Percentiles rank a stretch among this genome's conserved stretches.
Evolutionary conservation across 2,888 invertebrate species (phyloP).

Genomic region (Invenusta paracnida): DNA sequence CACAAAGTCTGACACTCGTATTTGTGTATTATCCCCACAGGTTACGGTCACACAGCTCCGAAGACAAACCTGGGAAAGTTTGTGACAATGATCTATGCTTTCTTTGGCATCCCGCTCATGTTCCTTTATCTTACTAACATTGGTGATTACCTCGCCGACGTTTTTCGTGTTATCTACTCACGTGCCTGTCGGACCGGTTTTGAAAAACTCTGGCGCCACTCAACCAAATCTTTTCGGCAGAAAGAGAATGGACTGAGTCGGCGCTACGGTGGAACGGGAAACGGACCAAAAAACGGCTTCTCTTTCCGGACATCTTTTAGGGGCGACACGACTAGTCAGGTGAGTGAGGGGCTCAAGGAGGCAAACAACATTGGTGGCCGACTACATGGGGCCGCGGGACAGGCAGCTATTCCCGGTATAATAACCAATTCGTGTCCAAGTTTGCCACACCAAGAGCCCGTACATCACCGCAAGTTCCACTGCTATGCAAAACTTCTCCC

Average conservation of each 20-base stretch:
- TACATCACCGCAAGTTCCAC: background rate
- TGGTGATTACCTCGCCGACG: slow-evolving; percentile 50
- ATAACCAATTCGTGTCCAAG: background rate
- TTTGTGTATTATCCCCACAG: too few species aligned
- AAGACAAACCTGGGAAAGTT: slow-evolving; percentile 49
- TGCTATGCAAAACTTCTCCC: background rate
- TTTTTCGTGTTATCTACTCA: slow-evolving; percentile 49
- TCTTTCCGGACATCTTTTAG: background rate
- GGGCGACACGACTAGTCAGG: background rate
- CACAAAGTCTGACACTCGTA: too few species aligned
- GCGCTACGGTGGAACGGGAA: background rate
- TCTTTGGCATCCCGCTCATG: slow-evolving; percentile 50
- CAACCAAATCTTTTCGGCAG: background rate
- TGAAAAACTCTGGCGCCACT: slow-evolving; percentile 33
- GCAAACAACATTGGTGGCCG: background rate
- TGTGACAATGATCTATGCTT: slow-evolving; percentile 50
- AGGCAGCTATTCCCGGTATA: too few species aligned
- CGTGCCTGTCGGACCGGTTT: slow-evolving; percentile 49
- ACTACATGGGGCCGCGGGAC: background rate
- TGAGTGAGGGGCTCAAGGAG: background rate
- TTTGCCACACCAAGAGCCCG: background rate
- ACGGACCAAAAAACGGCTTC: background rate
- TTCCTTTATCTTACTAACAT: slow-evolving; percentile 51
- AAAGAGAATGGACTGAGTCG: background rate
- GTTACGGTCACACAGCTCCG: slow-evolving; percentile 50